Conservation (phyloP, 2,888 invertebrate species). For the Drosophila macrothrix region DNA sequence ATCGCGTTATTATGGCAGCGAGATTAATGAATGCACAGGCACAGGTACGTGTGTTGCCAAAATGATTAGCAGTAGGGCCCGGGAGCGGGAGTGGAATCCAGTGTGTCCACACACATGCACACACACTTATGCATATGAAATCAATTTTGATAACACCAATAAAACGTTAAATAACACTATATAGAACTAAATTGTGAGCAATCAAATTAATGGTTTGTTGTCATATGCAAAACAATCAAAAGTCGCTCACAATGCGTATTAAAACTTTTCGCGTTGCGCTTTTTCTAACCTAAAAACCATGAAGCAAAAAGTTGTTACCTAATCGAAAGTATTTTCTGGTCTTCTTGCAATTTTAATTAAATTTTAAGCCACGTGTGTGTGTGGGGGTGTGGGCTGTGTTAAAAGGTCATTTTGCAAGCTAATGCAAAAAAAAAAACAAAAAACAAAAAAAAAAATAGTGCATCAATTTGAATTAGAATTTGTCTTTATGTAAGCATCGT, state of each 20-base stretch:
- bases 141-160: constrained; percentile 47
- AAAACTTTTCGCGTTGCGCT: constrained; percentile 60
- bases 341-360: constrained; percentile 24
- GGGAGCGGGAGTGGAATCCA: constrained; percentile 18
- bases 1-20: constrained; percentile 79
- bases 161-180: constrained; percentile 42
- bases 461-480: constrained; percentile 21
- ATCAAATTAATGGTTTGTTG: constrained; percentile 25
- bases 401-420: constrained; percentile 11
- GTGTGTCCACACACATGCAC: constrained; percentile 41
- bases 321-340: constrained; percentile 59
- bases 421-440: background rate
- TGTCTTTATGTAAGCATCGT: constrained; percentile 54
- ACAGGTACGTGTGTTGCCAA: constrained; percentile 80
- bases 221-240: constrained; percentile 34
- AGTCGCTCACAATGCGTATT: constrained; percentile 10
- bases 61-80: background rate
- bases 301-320: constrained; percentile 75
- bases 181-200: constrained; percentile 26
- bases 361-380: constrained; percentile 6
- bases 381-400: background rate
- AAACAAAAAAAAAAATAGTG: constrained; percentile 9
- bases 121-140: constrained; percentile 20
- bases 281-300: constrained; percentile 82
- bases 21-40: constrained; percentile 81